phyloP scores from a whole-genome alignment of 2,113 vertebrate species.

The Chamaea fasciata region DNA sequence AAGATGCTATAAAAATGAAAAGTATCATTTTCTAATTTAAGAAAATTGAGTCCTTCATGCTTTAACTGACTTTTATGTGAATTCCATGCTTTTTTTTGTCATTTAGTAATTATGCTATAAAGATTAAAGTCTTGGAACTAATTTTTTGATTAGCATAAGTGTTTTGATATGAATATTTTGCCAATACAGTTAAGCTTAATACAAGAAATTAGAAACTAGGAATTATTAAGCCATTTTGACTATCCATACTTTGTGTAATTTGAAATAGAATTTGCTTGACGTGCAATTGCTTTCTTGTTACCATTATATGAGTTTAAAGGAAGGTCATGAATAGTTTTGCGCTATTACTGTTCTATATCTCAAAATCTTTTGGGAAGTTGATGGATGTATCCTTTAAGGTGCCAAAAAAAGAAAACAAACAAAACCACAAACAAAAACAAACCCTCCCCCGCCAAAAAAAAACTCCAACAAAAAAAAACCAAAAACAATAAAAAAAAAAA shows the following conservation, averaged over 20 bases:
- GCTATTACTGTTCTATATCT: not conserved
- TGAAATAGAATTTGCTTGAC: not conserved
- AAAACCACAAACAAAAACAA: not conserved
- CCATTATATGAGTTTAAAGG: not conserved
- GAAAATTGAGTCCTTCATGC: not conserved
- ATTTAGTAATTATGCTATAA: constrained; percentile 28
- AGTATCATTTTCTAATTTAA: not conserved
- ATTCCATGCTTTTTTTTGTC: not conserved
- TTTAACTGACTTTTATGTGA: not conserved
- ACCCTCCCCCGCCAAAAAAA: not conserved
- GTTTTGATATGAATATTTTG: constrained; percentile 62
- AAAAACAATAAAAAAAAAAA: not conserved
- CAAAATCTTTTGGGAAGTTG: not conserved
- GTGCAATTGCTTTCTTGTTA: not conserved
- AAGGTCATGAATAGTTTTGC: not conserved
- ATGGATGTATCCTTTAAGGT: not conserved
- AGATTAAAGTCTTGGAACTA: constrained; percentile 46
- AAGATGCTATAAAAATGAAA: not conserved
- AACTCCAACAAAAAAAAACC: not conserved
- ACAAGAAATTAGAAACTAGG: constrained; percentile 32
- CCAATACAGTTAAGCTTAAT: constrained; percentile 41
- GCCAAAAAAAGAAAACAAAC: not conserved
- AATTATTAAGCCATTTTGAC: not conserved
- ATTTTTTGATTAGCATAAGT: constrained; percentile 61
- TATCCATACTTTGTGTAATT: not conserved